Evolutionary conservation across 2,797 vertebrate species (phyloP), one percentile per base, ranked within the genome.

Genomic region (Sebastes aleutianus): DNA sequence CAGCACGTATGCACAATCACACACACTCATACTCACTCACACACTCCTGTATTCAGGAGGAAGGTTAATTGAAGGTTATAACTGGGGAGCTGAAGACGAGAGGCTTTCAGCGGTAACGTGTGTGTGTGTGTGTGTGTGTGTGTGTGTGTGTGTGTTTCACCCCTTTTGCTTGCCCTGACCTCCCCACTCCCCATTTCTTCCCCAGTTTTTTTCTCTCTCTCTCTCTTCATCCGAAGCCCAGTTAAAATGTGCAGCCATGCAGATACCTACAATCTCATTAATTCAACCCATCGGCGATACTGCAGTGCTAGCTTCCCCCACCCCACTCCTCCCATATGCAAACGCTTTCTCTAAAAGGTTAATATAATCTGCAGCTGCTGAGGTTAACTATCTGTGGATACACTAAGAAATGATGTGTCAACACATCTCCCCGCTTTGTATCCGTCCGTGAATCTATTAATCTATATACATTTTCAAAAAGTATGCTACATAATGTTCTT

Each of bases 11-110:
- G 76, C 89, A 86, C 80, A 87, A 78, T 87, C 82, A 83, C 88
- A 87, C 85, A 84, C 85, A 84, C 88, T 70, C 72, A 71, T 65
- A 80, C 85, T 76, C 67, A 78, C 50, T 83, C 89, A 79, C 90
- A 84, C 85, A 72, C 82, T 43, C 82, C 84, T 87, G 76, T 87
- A 86, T 92, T 93, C 90, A 91, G 82, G 69, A 92, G 84, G 89
- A 93, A 94, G 93, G 94, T 94, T 94, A 94, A 95, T 94, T 95
- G 92, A 95, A 93, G 92, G 93, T 94, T 95, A 93, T 81, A 89
- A 84, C 85, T 87, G 85, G 65, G 82, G 87, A 89, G 88, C 74
- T 69, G 89, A 78, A 88, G 90, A 86, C 5, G 87, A 88, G 84
- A 90, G 85, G 87, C 89, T 91, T 89, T 90, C 85, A 85, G 65